Base-by-base conservation (phyloP, 2,797 vertebrate genomes). In the Picus viridis region DNA sequence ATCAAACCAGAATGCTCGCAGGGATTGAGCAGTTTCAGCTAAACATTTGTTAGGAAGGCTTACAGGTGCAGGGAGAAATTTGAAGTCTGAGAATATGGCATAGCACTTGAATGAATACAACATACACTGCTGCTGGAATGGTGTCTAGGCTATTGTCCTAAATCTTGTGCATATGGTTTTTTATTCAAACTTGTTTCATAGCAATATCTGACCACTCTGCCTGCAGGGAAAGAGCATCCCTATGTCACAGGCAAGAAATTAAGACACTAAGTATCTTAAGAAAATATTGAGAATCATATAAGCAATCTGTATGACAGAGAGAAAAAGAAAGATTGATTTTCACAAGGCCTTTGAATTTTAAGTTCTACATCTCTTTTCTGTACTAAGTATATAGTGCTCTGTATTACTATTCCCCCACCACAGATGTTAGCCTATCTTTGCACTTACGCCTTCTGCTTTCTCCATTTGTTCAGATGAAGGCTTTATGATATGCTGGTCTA, bases 401-500 rank as follows among this genome's bases (percentile, higher is more conserved):
- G 9, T 24, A 49, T 3, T 12, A 41, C 32, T 58, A 92, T 82
- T 96, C 36, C 36, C 64, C 58, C 16, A 78, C 16, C 20, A 74
- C 24, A 74, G 51, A 65, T 15, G 1, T 67, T 67, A 90, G 58
- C 26, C 62, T 69, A 2, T 45, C 39, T 63, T 87, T 69, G 18
- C 17, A 49, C n/a, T 74, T 81, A 69, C 10, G 8, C 12, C 82
- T 86, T 86, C 71, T 80, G 7, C 67, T 85, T 85, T 92, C 39
- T 82, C 39, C 53, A 54, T 89, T 92, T 87, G 36, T 76, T 89
- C 75, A 22, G 61, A 88, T 56, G 67, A 93, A 77, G 72, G 71
- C 36, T 91, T 95, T 88, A 88, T 77, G 83, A 80, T 56, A 78
- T 30, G 12, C 63, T 90, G 51, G 12, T 83, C 75, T 75, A 63